Base-by-base conservation (phyloP, 2,113 vertebrate species). In the Oreocharis arfaki region DNA sequence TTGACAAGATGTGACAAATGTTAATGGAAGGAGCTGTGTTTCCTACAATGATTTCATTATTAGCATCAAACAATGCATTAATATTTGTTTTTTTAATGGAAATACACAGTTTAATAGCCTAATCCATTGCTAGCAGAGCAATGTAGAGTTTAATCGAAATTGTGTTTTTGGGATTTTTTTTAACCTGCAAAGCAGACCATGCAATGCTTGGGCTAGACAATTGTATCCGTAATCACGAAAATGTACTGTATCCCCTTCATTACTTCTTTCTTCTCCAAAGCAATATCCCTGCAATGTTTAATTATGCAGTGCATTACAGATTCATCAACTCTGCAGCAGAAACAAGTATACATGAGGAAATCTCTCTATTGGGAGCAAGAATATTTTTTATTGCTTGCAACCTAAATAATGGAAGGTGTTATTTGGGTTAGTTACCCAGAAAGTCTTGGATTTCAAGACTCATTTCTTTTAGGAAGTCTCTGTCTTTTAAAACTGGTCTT, bases 31-130 rank as follows among this genome's bases (percentile, higher is more conserved):
- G 49, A 69, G 79, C 81, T 60, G 37, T 76, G 69, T 50, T 88
- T 9, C 82, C 93, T 39, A 26, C 78, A 94, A 75, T 19, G 42
- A n/a, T 39, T 95, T 95, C 67, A 90, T 92, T 95, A 85, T 93
- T 52, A 95, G 64, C 55, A 90, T 83, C 77, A 96, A 95, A 90
- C 83, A 91, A 88, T 33, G 52, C 75, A 52, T 95, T 95, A 95
- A 86, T 79, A 56, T 96, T 89, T 83, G 41, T 90, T 93, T 93
- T 91, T 91, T 95, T 91, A 95, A 96, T 93, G 79, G 94, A 20
- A 91, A 95, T 93, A 90, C 70, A 86, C 24, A 32, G 56, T 37
- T 91, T 91, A 90, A 84, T 77, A 88, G 92, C 64, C 59, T 55
- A 83, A 87, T 84, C 70, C 68, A 46, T 56, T 68, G 89, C 82